Evolutionary conservation across 2,797 vertebrate genomes (phyloP).

Genomic region (Rhinogobio ventralis): DNA sequence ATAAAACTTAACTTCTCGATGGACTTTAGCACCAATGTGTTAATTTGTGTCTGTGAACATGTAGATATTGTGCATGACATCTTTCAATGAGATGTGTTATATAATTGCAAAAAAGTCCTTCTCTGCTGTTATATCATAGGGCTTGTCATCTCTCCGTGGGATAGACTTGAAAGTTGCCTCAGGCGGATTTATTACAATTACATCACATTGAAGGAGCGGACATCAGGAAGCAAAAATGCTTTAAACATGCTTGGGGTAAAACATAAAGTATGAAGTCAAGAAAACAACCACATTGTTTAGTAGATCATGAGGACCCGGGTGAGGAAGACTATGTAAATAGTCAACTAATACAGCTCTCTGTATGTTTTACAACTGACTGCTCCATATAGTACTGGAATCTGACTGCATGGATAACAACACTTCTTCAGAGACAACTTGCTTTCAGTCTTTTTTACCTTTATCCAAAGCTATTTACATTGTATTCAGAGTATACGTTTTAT

Average conservation of each 20-base stretch:
- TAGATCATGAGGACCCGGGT: not conserved
- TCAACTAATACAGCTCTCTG: not conserved
- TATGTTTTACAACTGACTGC: not conserved
- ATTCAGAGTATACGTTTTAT: constrained; percentile 2
- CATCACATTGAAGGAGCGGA: constrained; percentile 16
- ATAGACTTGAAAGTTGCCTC: constrained; percentile 14
- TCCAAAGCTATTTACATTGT: not conserved
- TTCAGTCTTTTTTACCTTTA: not conserved
- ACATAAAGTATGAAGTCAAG: not conserved
- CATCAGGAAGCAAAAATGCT: not conserved
- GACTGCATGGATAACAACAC: not conserved
- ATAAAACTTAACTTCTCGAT: not conserved
- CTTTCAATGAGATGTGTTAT: constrained; percentile 25
- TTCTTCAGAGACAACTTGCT: not conserved
- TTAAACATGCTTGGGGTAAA: constrained; percentile 10
- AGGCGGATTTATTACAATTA: constrained; percentile 30
- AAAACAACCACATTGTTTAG: not conserved
- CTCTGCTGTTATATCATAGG: constrained; percentile 39
- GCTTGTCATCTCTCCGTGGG: constrained; percentile 39
- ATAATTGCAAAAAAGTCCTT: constrained; percentile 24
- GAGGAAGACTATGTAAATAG: not conserved
- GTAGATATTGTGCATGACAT: constrained; percentile 10
- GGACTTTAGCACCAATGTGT: not conserved
- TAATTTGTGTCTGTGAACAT: constrained; percentile 9
- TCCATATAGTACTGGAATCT: not conserved